Evolutionary conservation across 2,113 vertebrate genomes (phyloP).

Genomic region (Bos taurus): DNA sequence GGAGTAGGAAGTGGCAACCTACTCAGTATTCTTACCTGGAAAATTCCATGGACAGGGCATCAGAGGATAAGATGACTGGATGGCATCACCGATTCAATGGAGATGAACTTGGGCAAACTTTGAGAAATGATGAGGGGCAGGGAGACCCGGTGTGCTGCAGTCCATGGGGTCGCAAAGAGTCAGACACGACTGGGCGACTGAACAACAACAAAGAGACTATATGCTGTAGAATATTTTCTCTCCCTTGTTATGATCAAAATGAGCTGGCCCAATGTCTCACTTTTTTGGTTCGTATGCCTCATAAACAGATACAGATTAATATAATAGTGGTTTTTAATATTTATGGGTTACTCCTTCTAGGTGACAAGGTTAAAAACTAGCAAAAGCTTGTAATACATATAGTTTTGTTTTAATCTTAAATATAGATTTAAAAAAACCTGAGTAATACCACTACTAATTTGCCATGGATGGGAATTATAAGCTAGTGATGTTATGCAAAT

Average conservation of each 20-base stretch:
- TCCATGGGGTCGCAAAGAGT: neutral
- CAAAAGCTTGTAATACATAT: neutral
- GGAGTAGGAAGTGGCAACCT: neutral
- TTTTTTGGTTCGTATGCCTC: neutral
- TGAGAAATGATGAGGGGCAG: neutral
- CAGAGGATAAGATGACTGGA: neutral
- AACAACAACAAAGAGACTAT: neutral
- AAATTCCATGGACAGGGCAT: neutral
- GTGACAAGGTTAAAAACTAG: neutral
- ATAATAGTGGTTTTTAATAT: neutral
- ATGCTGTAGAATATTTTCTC: neutral
- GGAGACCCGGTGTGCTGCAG: neutral
- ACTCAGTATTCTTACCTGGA: neutral
- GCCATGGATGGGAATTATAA: neutral
- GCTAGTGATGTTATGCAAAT: neutral
- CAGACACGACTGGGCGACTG: fast-evolving
- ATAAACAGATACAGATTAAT: neutral
- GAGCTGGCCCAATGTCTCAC: neutral
- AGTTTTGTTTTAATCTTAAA: neutral
- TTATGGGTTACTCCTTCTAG: neutral
- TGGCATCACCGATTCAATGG: neutral
- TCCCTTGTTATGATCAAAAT: neutral
- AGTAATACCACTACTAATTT: neutral
- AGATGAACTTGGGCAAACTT: neutral
- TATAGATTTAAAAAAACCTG: neutral